These are phyloP conservation scores for Muschampia plurimacula DNA, from an alignment of 2,888 invertebrate species.

Conservation along the genomic window DNA sequence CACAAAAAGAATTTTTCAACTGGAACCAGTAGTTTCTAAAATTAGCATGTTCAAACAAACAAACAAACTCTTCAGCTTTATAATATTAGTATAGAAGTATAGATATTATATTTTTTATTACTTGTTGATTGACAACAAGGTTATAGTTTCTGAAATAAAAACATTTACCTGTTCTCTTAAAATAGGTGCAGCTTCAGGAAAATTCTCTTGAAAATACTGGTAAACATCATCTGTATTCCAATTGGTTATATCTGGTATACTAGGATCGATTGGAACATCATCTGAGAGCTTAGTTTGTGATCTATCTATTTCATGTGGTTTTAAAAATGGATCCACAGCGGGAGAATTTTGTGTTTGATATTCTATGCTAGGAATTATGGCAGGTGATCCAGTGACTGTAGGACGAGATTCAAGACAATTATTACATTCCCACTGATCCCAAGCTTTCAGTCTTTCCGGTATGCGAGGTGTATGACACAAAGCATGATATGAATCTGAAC, in stretches of 20 bases:
- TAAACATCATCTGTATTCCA: slow-evolving; percentile 95
- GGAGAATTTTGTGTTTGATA: slow-evolving; percentile 59
- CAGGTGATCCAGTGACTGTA: slow-evolving; percentile 67
- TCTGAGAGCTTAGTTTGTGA: slow-evolving; percentile 69
- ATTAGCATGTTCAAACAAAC: too few relatives aligned
- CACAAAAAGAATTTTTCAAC: too few relatives aligned
- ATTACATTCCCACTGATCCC: slow-evolving; percentile 90
- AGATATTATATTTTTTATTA: too few relatives aligned
- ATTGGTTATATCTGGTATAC: slow-evolving; percentile 91
- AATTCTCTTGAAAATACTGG: slow-evolving; percentile 91
- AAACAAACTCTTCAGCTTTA: too few relatives aligned
- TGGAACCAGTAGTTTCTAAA: too few relatives aligned
- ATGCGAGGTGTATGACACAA: slow-evolving; percentile 91
- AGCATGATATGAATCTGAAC: slow-evolving; percentile 94
- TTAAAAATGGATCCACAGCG: slow-evolving; percentile 72
- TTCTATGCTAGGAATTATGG: slow-evolving; percentile 65
- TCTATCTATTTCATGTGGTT: slow-evolving; percentile 78
- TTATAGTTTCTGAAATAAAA: not conserved
- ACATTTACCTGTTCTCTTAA: slow-evolving; percentile 91
- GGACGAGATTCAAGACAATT: slow-evolving; percentile 86
- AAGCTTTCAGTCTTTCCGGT: slow-evolving; percentile 83
- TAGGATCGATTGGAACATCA: slow-evolving; percentile 85
- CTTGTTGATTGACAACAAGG: too few relatives aligned
- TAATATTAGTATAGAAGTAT: too few relatives aligned
- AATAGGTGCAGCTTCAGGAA: slow-evolving; percentile 92